Base-by-base conservation (phyloP, 30 jellyfish, hydroid and myxozoan genomes). In the Rhopilema esculentum region DNA sequence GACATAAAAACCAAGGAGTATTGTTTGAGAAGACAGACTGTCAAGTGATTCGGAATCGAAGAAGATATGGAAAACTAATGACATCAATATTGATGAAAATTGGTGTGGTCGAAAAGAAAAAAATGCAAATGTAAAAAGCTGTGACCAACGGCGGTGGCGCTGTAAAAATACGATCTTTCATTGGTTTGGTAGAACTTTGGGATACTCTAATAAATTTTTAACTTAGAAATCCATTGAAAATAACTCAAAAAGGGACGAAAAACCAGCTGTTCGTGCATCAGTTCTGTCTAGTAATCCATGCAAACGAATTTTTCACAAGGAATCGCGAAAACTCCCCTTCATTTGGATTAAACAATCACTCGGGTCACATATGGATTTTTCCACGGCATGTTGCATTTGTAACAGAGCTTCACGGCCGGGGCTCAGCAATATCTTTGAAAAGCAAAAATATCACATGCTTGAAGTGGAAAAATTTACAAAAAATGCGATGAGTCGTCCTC, bases 341-440 rank as follows among this genome's bases (percentile, higher is more conserved):
- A 40, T 40, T 40, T 40, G 57, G 57, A 40, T 40, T 40, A 40
- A 40, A 12, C 57, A 40, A 40, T 40, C 12, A 12, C 57, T 6
- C 57, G 12, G 84, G 84, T 73, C 84, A 73, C 84, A 73, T 20
- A 40, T 22, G 70, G 84, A 73, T 31, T 31, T 73, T 73, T 73
- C 84, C 84, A 73, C 84, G 84, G 70, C 53, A 31, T 73, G 49
- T 6, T 73, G 70, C 64, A 32, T 31, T 32, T 27, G 82, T 8
- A 71, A 30, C 66, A 8, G 82, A 71, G 28, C 16, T 71, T 73
- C 70, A 40, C 69, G 84, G 84, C 17, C 48, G 69, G 69, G 23
- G 69, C 20, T 40, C 31, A 31, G 27, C 69, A 12, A n/a, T 63
- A 24, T 18, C 7, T 7, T 63, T 24, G 72, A 63, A 40, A 40